Conservation (phyloP, 2,797 vertebrate genomes). For the Rhinatrema bivittatum region DNA sequence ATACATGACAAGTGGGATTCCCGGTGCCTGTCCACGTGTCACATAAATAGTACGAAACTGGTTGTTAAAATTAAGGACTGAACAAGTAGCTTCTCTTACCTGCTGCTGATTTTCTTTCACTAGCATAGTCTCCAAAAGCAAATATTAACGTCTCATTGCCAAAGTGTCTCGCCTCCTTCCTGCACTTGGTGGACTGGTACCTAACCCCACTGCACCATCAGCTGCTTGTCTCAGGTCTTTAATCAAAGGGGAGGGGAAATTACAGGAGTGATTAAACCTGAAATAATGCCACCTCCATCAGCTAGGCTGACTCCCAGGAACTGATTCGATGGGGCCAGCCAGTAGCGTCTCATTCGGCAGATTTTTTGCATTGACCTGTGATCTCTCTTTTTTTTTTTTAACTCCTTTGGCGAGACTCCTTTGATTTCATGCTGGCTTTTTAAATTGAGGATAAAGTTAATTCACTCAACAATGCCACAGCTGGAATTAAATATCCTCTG, state of each 20-base stretch:
- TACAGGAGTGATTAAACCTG: slow-evolving; percentile 28
- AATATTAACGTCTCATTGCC: slow-evolving; percentile 13
- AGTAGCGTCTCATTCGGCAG: slow-evolving; percentile 36
- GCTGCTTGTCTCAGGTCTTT: slow-evolving; percentile 29
- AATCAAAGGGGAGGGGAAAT: slow-evolving; percentile 4
- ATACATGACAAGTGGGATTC: too few relatives aligned
- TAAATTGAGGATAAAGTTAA: slow-evolving; percentile 74
- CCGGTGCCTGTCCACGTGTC: too few relatives aligned
- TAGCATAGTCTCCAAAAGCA: not conserved
- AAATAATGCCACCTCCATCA: slow-evolving; percentile 28
- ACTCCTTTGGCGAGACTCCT: slow-evolving; percentile 34
- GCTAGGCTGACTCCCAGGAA: slow-evolving; percentile 23
- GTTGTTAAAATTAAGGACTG: too few relatives aligned
- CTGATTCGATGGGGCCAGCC: slow-evolving; percentile 35
- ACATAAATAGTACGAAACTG: too few relatives aligned
- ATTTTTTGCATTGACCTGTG: slow-evolving; percentile 37
- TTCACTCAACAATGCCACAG: slow-evolving; percentile 60
- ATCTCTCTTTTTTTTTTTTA: slow-evolving; percentile 26
- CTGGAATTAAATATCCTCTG: slow-evolving; percentile 59
- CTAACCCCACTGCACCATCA: slow-evolving; percentile 19
- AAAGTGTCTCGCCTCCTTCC: slow-evolving; percentile 3
- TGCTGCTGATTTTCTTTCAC: not conserved
- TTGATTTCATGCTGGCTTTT: slow-evolving; percentile 74
- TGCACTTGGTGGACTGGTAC: slow-evolving; percentile 19
- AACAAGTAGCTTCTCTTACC: too few relatives aligned